A percentile compares a stretch with the other conserved stretches of the same genome.
Evolutionary conservation across 2,888 invertebrate genomes (phyloP).

Genomic region (Torymus aiolomorphi): DNA sequence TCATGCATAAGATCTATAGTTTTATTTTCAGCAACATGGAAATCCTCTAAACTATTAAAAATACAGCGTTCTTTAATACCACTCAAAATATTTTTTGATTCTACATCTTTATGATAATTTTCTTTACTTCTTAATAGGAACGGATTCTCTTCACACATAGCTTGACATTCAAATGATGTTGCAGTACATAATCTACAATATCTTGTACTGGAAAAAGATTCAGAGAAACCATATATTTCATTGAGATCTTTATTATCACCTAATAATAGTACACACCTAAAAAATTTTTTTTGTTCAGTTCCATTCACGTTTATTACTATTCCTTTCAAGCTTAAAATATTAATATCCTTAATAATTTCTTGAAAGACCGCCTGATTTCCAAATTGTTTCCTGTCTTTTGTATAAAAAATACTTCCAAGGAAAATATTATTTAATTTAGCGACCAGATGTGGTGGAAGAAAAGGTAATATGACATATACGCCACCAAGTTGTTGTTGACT

Average conservation of each 20-base stretch:
- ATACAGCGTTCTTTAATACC: neutral
- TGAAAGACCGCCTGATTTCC: constrained; percentile 54
- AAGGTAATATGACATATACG: constrained; percentile 51
- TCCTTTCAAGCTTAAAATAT: constrained; percentile 49
- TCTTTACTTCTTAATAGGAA: neutral
- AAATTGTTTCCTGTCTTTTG: too few species aligned
- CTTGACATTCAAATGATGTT: constrained; percentile 49
- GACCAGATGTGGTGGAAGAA: constrained; percentile 57
- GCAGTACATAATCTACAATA: constrained; percentile 59
- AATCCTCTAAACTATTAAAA: neutral
- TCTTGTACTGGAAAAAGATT: constrained; percentile 54
- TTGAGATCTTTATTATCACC: constrained; percentile 59
- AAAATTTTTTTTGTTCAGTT: constrained; percentile 41
- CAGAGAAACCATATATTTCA: constrained; percentile 55
- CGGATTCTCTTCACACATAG: constrained; percentile 30
- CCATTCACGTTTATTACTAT: constrained; percentile 46
- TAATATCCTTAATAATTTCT: constrained; percentile 57
- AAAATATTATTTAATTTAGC: too few species aligned
- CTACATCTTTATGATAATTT: neutral
- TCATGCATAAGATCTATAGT: neutral
- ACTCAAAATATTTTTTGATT: neutral
- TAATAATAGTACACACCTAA: constrained; percentile 56
- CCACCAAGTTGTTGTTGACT: constrained; percentile 57
- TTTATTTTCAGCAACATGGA: neutral
- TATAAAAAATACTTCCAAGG: constrained; percentile 52